Percentiles rank a stretch among this genome's conserved stretches.
Evolutionary conservation across 2,888 invertebrate species (phyloP).

Genomic region (Himalopsyche japonica): DNA sequence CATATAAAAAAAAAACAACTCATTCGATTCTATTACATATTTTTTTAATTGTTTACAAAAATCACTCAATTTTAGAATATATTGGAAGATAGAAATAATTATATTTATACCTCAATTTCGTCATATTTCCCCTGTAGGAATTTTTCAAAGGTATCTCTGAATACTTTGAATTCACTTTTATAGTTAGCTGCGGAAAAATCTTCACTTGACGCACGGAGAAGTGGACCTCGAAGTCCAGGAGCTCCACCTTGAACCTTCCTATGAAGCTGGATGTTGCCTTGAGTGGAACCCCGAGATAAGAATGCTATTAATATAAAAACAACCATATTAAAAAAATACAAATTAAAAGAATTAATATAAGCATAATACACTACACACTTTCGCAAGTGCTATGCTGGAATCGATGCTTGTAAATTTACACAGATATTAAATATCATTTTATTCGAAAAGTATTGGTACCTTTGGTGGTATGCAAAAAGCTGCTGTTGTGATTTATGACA

Average conservation of each 20-base stretch:
- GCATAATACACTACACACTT: too few species aligned
- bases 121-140: constrained; percentile 1
- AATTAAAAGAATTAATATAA: neutral
- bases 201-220: neutral
- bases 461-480: too few species aligned
- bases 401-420: too few species aligned
- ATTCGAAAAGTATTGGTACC: too few species aligned
- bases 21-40: too few species aligned
- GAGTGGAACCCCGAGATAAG: constrained; percentile 2
- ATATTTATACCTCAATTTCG: neutral
- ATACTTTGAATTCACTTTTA: neutral
- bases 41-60: too few species aligned
- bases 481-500: too few species aligned
- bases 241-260: neutral
- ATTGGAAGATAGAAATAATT: neutral
- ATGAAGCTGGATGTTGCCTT: constrained; percentile 1
- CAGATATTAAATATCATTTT: too few species aligned
- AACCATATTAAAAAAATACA: neutral
- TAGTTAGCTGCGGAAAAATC: neutral
- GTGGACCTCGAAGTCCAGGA: neutral
- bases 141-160: neutral
- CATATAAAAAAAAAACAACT: too few species aligned
- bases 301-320: neutral
- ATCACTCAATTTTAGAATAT: too few species aligned
- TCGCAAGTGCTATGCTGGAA: too few species aligned